Conservation (phyloP, 2,113 vertebrate genomes). For the Erinaceus europaeus region DNA sequence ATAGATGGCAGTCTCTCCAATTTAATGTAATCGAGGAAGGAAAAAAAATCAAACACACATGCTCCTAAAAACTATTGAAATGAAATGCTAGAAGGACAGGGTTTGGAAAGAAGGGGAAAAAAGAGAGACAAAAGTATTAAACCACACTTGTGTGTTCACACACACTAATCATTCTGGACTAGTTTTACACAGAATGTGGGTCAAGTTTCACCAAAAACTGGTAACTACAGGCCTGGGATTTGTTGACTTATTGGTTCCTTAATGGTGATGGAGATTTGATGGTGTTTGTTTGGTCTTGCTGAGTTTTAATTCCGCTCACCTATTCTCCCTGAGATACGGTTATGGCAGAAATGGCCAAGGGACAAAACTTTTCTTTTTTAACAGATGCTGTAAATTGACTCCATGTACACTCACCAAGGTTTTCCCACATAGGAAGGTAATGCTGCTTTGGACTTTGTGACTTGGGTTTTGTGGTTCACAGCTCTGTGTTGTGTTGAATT, state of each 20-base stretch:
- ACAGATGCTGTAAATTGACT: neutral
- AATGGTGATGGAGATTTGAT: neutral
- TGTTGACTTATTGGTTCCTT: neutral
- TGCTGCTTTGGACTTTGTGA: slow-evolving; percentile 87
- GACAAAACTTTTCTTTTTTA: neutral
- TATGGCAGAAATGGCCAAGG: neutral
- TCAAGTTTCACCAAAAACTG: slow-evolving; percentile 11
- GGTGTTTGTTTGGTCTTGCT: neutral
- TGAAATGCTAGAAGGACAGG: neutral
- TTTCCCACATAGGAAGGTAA: slow-evolving; percentile 95
- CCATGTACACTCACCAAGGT: slow-evolving; percentile 91
- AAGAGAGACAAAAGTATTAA: neutral
- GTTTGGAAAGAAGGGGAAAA: neutral
- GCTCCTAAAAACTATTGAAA: neutral
- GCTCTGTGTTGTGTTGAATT: slow-evolving; percentile 79
- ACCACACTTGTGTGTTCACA: neutral
- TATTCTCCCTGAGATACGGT: neutral
- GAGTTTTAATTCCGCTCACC: neutral
- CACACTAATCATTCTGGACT: neutral
- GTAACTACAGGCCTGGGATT: neutral
- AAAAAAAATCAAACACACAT: neutral
- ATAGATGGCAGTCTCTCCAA: neutral
- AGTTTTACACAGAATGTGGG: neutral
- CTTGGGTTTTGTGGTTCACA: slow-evolving; percentile 75
- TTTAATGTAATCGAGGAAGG: neutral